A percentile compares a stretch with the other conserved stretches of the same genome.
phyloP scores from a whole-genome alignment of 2,888 invertebrate species.

The Brachyopa scutellaris region DNA sequence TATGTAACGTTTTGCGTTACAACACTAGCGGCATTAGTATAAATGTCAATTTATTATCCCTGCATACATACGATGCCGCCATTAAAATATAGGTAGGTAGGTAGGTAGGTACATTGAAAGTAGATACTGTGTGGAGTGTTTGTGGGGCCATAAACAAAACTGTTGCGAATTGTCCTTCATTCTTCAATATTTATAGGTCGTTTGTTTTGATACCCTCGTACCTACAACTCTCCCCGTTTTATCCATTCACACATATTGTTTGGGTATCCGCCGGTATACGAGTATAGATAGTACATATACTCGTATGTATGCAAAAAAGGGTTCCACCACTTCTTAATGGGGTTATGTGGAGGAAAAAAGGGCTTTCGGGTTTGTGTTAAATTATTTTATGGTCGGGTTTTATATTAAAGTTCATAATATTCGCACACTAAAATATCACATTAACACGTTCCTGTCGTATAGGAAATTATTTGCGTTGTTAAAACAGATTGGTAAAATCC shows the following conservation, averaged over 20 bases:
- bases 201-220: slow-evolving; percentile 53
- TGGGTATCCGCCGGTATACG: too few relatives aligned
- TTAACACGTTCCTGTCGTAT: slow-evolving; percentile 66
- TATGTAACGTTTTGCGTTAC: slow-evolving; percentile 59
- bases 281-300: too few relatives aligned
- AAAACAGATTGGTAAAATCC: slow-evolving; percentile 63
- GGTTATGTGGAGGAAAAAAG: slow-evolving; percentile 30
- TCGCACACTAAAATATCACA: slow-evolving; percentile 63
- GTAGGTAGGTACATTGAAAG: slow-evolving; percentile 9
- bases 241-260: slow-evolving; percentile 15
- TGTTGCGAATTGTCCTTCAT: slow-evolving; percentile 71
- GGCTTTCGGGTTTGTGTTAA: slow-evolving; percentile 55
- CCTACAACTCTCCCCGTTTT: slow-evolving; percentile 38
- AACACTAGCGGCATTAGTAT: slow-evolving; percentile 55
- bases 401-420: slow-evolving; percentile 61
- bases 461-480: slow-evolving; percentile 58
- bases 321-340: slow-evolving; percentile 42
- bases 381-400: slow-evolving; percentile 67
- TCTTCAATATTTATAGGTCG: slow-evolving; percentile 70
- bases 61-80: slow-evolving; percentile 32
- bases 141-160: slow-evolving; percentile 65
- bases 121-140: slow-evolving; percentile 40
- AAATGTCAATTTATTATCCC: slow-evolving; percentile 64
- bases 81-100: slow-evolving; percentile 38
- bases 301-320: slow-evolving; percentile 46